phyloP scores from a whole-genome alignment of 2,888 invertebrate species.

The Ariolimax columbianus region DNA sequence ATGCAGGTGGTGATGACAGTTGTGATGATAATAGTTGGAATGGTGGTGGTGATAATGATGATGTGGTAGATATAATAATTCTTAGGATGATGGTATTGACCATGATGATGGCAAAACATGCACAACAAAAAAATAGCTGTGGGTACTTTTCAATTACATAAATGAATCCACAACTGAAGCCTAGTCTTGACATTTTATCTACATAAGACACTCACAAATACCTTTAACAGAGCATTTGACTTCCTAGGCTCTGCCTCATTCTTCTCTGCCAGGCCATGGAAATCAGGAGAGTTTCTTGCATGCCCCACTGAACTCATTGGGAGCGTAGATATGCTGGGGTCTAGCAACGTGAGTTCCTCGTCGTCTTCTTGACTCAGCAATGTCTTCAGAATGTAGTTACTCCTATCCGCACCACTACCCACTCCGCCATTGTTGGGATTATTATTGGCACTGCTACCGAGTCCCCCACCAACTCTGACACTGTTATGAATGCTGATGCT shows the following conservation, averaged over 20 bases:
- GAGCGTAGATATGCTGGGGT: constrained; percentile 47
- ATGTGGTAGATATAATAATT: too few species aligned
- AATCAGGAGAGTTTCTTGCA: not conserved
- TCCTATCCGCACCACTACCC: constrained; percentile 54
- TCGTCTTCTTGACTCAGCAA: constrained; percentile 85
- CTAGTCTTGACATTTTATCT: too few species aligned
- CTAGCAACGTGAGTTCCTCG: constrained; percentile 78
- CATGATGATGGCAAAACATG: too few species aligned
- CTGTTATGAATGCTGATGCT: not conserved
- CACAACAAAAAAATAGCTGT: too few species aligned
- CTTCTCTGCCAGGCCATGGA: constrained; percentile 60
- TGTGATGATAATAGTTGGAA: too few species aligned
- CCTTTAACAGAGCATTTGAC: constrained; percentile 73
- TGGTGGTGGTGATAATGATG: too few species aligned
- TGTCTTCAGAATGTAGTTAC: constrained; percentile 79
- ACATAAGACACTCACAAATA: constrained; percentile 54
- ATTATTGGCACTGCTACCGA: constrained; percentile 2
- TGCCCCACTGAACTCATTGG: constrained; percentile 45
- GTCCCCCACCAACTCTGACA: constrained; percentile 50
- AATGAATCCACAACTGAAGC: too few species aligned
- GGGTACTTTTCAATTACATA: too few species aligned
- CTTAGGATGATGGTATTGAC: too few species aligned
- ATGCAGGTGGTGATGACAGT: too few species aligned
- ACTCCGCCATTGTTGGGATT: not conserved
- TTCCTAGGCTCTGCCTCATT: constrained; percentile 76